phyloP scores from a whole-genome alignment of 2,113 vertebrate species.

The Pleuronectes platessa region DNA sequence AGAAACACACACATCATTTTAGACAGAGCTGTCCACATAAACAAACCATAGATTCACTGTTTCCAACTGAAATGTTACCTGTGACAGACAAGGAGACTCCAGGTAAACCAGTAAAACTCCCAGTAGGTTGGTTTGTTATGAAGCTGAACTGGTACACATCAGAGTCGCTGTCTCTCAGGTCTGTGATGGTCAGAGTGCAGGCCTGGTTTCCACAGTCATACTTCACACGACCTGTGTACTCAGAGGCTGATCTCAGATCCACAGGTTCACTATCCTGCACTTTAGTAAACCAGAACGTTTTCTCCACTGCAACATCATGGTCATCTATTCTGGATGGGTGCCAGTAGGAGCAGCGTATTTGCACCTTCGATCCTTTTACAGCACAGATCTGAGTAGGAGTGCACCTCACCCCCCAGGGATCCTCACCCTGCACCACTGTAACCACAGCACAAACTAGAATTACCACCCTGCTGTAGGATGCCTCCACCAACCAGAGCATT shows the following conservation, averaged over 20 bases:
- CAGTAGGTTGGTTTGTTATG: neutral
- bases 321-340: no score
- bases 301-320: no score
- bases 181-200: conserved; percentile 15
- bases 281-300: no score
- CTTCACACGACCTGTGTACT: no score
- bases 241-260: no score
- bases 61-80: neutral
- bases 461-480: neutral
- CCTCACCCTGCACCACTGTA: no score
- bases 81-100: conserved; percentile 21
- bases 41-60: neutral
- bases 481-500: neutral
- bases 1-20: neutral
- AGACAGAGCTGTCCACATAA: neutral
- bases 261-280: no score
- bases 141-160: conserved; percentile 4
- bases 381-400: no score
- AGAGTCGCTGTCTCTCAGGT: conserved; percentile 21
- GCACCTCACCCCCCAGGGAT: no score
- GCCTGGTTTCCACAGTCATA: no score
- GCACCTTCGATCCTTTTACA: no score
- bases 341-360: no score
- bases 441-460: neutral
- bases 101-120: neutral